phyloP scores from a whole-genome alignment of 2,888 invertebrate genomes.

The Drosophila diplacantha region DNA sequence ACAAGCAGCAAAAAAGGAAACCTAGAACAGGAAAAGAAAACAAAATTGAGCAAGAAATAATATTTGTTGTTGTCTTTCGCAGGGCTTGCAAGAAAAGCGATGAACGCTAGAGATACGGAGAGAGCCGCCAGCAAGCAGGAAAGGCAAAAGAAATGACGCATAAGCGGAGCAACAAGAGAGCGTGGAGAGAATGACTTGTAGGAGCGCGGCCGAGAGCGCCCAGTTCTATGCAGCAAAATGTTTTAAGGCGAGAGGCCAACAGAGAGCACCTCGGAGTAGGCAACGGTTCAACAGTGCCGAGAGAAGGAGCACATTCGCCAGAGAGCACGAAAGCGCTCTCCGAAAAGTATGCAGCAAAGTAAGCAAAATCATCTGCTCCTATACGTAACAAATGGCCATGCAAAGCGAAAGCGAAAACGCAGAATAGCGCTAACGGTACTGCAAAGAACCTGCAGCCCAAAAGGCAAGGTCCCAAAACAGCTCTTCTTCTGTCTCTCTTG shows the following conservation, averaged over 20 bases:
- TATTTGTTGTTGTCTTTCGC: slow-evolving; percentile 37
- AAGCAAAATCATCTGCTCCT: slow-evolving; percentile 8
- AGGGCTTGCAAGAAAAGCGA: slow-evolving; percentile 58
- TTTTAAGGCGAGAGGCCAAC: slow-evolving; percentile 10
- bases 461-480: slow-evolving; percentile 23
- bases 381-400: slow-evolving; percentile 62
- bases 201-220: slow-evolving; percentile 14
- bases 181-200: slow-evolving; percentile 2
- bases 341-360: slow-evolving; percentile 50
- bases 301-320: no score
- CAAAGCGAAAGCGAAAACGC: slow-evolving; percentile 58
- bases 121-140: slow-evolving; percentile 6
- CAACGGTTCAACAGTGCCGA: neutral
- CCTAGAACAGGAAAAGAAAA: slow-evolving; percentile 22
- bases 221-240: slow-evolving; percentile 45
- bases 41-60: slow-evolving; percentile 34
- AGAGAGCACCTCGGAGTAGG: neutral
- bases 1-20: slow-evolving; percentile 40
- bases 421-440: slow-evolving; percentile 62
- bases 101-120: slow-evolving; percentile 23
- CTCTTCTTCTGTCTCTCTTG: slow-evolving; percentile 1
- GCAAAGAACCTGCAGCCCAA: slow-evolving; percentile 64
- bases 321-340: no score
- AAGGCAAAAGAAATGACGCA: slow-evolving; percentile 65
- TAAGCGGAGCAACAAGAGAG: slow-evolving; percentile 43